Base-by-base conservation (phyloP, 2,888 invertebrate species). In the Tiliacea citrago region DNA sequence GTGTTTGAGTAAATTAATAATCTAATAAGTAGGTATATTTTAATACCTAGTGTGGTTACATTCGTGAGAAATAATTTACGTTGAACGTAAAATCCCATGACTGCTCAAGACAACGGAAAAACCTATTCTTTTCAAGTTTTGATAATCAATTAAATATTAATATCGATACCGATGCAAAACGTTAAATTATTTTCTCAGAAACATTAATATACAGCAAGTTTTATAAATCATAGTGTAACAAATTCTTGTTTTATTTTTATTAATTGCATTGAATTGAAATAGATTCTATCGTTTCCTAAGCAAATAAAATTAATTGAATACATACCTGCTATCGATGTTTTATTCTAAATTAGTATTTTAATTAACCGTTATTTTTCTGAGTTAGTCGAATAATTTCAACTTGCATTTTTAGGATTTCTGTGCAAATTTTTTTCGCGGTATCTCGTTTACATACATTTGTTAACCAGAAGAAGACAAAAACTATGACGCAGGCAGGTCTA, bases 291-390 rank as follows among this genome's bases (percentile, higher is more conserved):
- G n/a, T 47, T 66, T 66, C 70, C 55, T 74, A 80, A 67, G 66
- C 77, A 77, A 83, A 83, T 81, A 68, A 55, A 39, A 71, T 68
- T 45, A 61, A 73, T 71, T 73, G 18, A 60, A 35, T 71, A 63
- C 29, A 57, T 73, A 68, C 21, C 49, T 51, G 62, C 2, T 72
- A 24, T 69, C 45, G 12, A 60, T 69, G 65, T 70, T 68, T 53
- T 49, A 57, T 68, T 69, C 5, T 24, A 53, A 69, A 65, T 69
- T 73, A 1, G 13, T 57, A 57, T 60, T 77, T 62, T 53, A 77
- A 68, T 51, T 10, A 39, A 75, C 68, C 45, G 83, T 82, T 79
- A 79, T 60, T 29, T 65, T 35, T 68, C 57, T 51, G 39, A 29
- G 7, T 62, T 39, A 47, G 29, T 39, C 45, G 47, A 66, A 69